Base-by-base conservation (phyloP, 2,113 vertebrate genomes). In the Festucalex cinctus region DNA sequence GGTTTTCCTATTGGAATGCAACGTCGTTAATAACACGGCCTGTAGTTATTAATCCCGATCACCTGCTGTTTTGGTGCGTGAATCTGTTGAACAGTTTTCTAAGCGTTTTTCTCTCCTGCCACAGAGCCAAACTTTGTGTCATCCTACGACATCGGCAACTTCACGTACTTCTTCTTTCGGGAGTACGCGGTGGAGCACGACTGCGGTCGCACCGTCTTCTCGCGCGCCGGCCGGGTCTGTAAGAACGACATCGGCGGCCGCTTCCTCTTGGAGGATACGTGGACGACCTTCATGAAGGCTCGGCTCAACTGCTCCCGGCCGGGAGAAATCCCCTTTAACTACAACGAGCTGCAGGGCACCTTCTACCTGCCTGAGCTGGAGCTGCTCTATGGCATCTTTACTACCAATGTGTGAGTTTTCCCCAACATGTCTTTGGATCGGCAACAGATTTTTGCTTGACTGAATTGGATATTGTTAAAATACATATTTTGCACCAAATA, bases 281-380 rank as follows among this genome's bases (percentile, higher is more conserved):
- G 97, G 97, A 99, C 97, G 70, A 99, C 97, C 0, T 99, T 98
- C 87, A 99, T 98, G 96, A 99, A 99, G 83, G 95, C 96, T 13
- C 89, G 97, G 3, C 89, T 99, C 17, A 98, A 99, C 90, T 99
- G 97, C 78, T 98, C 97, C 35, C 91, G 95, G 8, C 95, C 97
- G 0, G 97, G 97, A 3, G 97, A 98, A 86, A 95, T 98, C 82
- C 97, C 97, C 0, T 98, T 98, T 82, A 94, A 94, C 83, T 99
- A 98, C 85, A 93, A 96, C 3, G 97, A 99, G 80, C 89, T 99
- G 70, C 96, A 97, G 89, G 94, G 94, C 59, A 98, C 97, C 0
- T 98, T 98, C 86, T 95, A 95, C 83, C 91, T 99, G 68, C 95
- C 96, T 0, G 96, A 98, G 85, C 89, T 98, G 75, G 96, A 98